Evolutionary conservation across 92 coral and sea anemone species (phyloP).

Genomic region (Zoanthus sansibaricus): DNA sequence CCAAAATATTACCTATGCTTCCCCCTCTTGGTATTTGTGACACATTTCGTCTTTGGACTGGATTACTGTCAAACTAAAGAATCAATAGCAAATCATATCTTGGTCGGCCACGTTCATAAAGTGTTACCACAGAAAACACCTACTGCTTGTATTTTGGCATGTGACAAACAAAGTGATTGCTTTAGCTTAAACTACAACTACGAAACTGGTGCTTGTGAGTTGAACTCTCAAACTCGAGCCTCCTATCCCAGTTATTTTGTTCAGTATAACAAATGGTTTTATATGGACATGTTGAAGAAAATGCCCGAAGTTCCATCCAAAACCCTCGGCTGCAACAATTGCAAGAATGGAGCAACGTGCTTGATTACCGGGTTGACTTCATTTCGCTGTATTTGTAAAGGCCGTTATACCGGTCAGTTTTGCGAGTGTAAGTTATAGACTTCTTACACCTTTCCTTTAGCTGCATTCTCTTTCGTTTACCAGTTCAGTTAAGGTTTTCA

Average conservation of each 20-base stretch:
- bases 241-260: conserved; percentile 15
- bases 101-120: conserved; percentile 43
- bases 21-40: background rate
- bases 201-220: conserved; percentile 18
- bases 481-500: background rate
- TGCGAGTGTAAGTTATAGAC: conserved; percentile 11
- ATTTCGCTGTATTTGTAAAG: conserved; percentile 7
- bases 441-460: background rate
- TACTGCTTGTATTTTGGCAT: conserved; percentile 32
- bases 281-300: conserved; percentile 19
- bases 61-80: conserved; percentile 27
- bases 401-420: background rate
- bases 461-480: background rate
- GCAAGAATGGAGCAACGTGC: conserved; percentile 41
- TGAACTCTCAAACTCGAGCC: conserved; percentile 46
- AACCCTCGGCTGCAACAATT: background rate
- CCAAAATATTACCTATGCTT: background rate
- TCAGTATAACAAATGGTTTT: conserved; percentile 32
- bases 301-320: background rate
- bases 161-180: conserved; percentile 36
- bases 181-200: conserved; percentile 50
- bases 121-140: conserved; percentile 20
- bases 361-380: background rate
- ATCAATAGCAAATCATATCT: conserved; percentile 32
- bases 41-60: background rate